These are phyloP conservation scores for Callaeas wilsoni DNA, from an alignment of 2,113 vertebrate species.

Conservation along the genomic window DNA sequence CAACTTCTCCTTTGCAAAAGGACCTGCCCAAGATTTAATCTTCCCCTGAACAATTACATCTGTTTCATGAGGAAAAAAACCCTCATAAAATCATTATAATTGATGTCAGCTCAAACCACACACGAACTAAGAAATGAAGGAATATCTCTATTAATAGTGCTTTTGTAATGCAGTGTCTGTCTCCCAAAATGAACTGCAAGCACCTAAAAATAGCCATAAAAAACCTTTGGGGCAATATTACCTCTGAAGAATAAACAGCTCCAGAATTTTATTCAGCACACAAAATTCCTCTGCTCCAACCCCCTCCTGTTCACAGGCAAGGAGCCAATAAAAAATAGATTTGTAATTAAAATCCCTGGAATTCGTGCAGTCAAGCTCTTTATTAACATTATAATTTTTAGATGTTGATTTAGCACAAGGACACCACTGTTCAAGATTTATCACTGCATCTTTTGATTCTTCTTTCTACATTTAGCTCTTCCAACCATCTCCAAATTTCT, in stretches of 20 bases:
- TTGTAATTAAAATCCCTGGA: neutral
- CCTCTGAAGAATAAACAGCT: neutral
- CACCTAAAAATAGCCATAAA: conserved; percentile 22
- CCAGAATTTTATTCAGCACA: neutral
- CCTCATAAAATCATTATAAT: neutral
- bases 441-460: neutral
- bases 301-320: neutral
- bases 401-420: neutral
- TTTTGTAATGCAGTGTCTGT: neutral
- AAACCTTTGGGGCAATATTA: neutral
- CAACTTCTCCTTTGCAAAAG: neutral
- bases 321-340: neutral
- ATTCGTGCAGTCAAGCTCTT: neutral
- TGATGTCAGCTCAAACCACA: neutral
- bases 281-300: neutral
- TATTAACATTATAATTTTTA: neutral
- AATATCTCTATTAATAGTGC: neutral
- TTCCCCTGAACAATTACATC: neutral
- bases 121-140: conserved; percentile 4
- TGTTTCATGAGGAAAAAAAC: neutral
- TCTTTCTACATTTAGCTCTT: neutral
- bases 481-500: neutral
- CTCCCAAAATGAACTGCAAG: neutral
- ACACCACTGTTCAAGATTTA: neutral
- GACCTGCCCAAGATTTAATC: conserved; percentile 31